Conservation (phyloP, 2,113 vertebrate genomes). For the Notarius lentiginosus region DNA sequence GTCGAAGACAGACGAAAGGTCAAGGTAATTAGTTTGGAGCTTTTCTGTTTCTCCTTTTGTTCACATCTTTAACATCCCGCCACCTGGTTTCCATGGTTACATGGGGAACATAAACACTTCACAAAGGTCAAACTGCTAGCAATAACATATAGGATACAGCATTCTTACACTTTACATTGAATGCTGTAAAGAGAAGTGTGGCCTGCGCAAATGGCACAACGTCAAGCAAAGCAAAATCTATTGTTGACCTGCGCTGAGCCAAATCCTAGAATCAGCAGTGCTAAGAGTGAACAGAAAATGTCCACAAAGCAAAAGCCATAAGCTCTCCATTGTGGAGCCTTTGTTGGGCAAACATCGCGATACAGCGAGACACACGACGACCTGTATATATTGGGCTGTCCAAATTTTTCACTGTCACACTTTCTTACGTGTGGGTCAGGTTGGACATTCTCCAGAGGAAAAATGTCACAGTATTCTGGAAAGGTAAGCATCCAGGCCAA, state of each 20-base stretch:
- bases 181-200: slow-evolving; percentile 56
- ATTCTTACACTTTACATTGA: not conserved
- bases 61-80: not conserved
- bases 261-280: slow-evolving; percentile 80
- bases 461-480: slow-evolving; percentile 87
- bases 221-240: slow-evolving; percentile 80
- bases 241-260: slow-evolving; percentile 72
- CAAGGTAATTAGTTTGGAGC: not conserved
- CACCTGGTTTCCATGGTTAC: slow-evolving; percentile 46
- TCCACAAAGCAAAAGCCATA: slow-evolving; percentile 73
- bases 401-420: slow-evolving; percentile 65
- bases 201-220: slow-evolving; percentile 61
- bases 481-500: slow-evolving; percentile 78
- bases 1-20: not conserved
- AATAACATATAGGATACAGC: not conserved
- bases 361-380: slow-evolving; percentile 32
- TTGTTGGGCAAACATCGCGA: slow-evolving; percentile 60
- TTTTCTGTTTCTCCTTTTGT: not conserved
- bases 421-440: slow-evolving; percentile 66
- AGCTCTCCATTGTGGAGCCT: slow-evolving; percentile 67
- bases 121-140: not conserved
- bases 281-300: slow-evolving; percentile 65
- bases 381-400: slow-evolving; percentile 76
- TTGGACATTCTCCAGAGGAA: slow-evolving; percentile 73
- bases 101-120: not conserved